Evolutionary conservation across 2,113 vertebrate genomes (phyloP).

Genomic region (Prinia subflava): DNA sequence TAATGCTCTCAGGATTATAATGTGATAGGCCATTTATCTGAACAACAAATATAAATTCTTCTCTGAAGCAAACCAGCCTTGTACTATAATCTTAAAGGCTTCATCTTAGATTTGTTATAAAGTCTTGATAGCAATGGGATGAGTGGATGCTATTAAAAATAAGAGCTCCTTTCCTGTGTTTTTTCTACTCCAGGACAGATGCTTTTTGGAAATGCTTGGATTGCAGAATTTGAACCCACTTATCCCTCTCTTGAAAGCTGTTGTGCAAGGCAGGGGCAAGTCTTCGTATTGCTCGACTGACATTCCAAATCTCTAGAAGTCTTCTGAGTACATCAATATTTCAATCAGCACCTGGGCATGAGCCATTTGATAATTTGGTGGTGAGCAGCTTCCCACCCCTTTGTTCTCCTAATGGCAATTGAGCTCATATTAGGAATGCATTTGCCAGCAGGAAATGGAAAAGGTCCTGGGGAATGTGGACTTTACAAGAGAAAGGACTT

Average conservation of each 20-base stretch:
- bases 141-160: neutral
- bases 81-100: neutral
- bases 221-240: neutral
- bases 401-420: conserved; percentile 24
- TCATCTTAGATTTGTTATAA: neutral
- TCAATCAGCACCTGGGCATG: neutral
- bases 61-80: neutral
- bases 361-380: conserved; percentile 1
- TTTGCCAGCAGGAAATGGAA: conserved; percentile 25
- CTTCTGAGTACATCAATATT: neutral
- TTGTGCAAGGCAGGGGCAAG: neutral
- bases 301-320: neutral
- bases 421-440: neutral
- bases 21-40: neutral
- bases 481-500: neutral
- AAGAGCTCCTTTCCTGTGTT: neutral
- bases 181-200: neutral
- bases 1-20: neutral
- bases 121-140: neutral
- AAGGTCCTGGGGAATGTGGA: neutral
- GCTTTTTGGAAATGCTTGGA: neutral
- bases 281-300: neutral
- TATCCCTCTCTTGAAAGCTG: neutral
- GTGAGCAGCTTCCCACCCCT: neutral
- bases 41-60: neutral